These are phyloP conservation scores for Coregonus suidteri DNA, from an alignment of 2,797 vertebrate genomes.

Conservation along the genomic window DNA sequence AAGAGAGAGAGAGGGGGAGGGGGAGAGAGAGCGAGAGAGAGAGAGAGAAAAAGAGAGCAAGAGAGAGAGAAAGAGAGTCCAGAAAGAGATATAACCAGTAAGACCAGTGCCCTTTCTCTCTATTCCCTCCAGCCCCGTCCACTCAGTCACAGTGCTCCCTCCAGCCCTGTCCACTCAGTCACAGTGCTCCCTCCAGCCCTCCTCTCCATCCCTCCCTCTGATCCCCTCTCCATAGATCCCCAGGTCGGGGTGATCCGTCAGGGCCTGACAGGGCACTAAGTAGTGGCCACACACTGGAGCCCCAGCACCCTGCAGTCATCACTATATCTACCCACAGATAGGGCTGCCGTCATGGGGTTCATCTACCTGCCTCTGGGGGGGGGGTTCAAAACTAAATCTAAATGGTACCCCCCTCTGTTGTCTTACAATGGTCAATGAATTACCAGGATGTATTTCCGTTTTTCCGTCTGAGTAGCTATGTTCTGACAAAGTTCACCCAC, in stretches of 20 bases:
- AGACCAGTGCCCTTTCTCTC: slow-evolving; percentile 42
- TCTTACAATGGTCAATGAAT: too few relatives aligned
- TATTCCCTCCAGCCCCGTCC: slow-evolving; percentile 57
- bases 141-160: slow-evolving; percentile 16
- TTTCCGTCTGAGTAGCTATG: too few relatives aligned
- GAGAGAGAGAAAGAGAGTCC: slow-evolving; percentile 1
- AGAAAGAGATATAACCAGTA: slow-evolving; percentile 57
- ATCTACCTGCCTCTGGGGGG: slow-evolving; percentile 49
- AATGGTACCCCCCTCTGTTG: too few relatives aligned
- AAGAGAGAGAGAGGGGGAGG: background rate
- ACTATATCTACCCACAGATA: slow-evolving; percentile 79
- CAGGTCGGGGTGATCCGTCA: slow-evolving; percentile 86
- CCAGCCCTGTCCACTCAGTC: slow-evolving; percentile 15
- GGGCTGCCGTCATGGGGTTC: slow-evolving; percentile 63
- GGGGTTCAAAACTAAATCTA: too few relatives aligned
- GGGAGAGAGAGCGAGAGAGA: slow-evolving; percentile 10
- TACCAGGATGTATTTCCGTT: too few relatives aligned
- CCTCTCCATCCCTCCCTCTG: slow-evolving; percentile 7
- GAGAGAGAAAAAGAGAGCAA: background rate
- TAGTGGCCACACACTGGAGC: slow-evolving; percentile 77
- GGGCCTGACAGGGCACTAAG: slow-evolving; percentile 78
- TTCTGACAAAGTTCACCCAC: too few relatives aligned
- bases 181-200: background rate
- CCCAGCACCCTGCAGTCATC: slow-evolving; percentile 73
- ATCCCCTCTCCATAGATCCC: slow-evolving; percentile 47